A percentile compares a stretch with the other conserved stretches of the same genome.
Conservation (phyloP, 2,113 vertebrate species). For the Charadrius vociferus region DNA sequence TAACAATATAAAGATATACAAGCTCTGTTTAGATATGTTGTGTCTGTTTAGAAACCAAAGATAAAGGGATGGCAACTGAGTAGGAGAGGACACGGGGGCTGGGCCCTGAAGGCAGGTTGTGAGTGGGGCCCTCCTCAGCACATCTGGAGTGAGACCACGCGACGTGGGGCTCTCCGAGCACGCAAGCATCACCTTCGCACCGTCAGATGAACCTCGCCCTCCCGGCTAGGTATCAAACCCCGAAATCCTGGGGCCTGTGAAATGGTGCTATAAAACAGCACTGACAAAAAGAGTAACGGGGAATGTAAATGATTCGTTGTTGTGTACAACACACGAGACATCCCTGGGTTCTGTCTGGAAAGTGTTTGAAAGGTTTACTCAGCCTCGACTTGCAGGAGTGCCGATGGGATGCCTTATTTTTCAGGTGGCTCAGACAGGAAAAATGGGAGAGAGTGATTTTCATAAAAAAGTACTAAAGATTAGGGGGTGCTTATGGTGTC, state of each 20-base stretch:
- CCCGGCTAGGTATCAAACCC: not conserved
- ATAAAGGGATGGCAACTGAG: not conserved
- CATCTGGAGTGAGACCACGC: rapidly evolving
- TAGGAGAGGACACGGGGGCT: not conserved
- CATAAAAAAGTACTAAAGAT: not conserved
- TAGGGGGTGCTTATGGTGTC: not conserved
- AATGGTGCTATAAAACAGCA: not conserved
- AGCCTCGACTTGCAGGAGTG: not conserved
- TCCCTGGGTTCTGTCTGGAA: conserved; percentile 15
- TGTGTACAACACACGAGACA: conserved; percentile 10
- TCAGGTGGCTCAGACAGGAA: not conserved
- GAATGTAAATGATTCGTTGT: not conserved
- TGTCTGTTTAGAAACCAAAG: conserved; percentile 10
- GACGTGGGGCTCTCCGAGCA: rapidly evolving
- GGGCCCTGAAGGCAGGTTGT: not conserved
- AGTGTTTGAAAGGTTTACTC: conserved; percentile 40
- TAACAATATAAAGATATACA: conserved; percentile 11
- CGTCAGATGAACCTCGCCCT: not conserved
- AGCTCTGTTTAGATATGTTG: conserved; percentile 29
- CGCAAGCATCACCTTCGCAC: not conserved
- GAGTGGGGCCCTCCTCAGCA: not conserved
- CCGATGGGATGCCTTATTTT: not conserved
- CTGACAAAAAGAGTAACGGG: not conserved
- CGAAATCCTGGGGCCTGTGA: not conserved
- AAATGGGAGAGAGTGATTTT: not conserved